Evolutionary conservation across 2,113 vertebrate genomes (phyloP), one percentile per base, ranked within the genome.

Genomic region (Caranx ignobilis): DNA sequence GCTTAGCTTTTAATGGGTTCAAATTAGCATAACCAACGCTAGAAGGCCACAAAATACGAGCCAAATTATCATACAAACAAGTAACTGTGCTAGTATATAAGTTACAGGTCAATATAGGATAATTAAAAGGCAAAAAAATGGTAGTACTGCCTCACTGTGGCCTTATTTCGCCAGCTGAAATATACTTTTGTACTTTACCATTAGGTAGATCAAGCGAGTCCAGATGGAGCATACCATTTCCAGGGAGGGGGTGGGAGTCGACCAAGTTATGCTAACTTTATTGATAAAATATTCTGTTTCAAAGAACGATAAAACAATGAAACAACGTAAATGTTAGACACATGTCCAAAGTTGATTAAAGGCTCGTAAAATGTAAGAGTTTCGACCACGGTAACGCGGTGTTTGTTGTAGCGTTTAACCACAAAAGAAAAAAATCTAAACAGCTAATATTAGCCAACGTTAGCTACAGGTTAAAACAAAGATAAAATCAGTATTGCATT

Each of bases 171-270:
- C 0, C 2, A 3, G 0, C 2, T 9, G 0, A 6, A 19, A n/a
- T 34, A 50, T 7, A 48, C 15, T 8, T 47, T 10, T 19, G 1
- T 1, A 7, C 18, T 37, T n/a, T n/a, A n/a, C 3, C 6, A n/a
- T 2, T 8, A 21, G 11, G 19, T 26, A 11, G 52, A 4, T 10
- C 39, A 10, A 13, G 13, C 43, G 11, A 45, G 9, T 11, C 1
- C 3, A 19, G 19, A n/a, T 79, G 80, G 80, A 76, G 12, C 37
- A 8, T 54, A 55, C 72, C 63, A 76, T 76, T 76, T 77, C 34
- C 7, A 0, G 8, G 11, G 5, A 6, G 0, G 0, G 6, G 21
- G 57, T 13, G 9, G 64, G 69, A 32, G 34, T 1, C 48, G 50
- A 59, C 61, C 16, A 60, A 65, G 2, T 45, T 9, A 10, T 37